These are phyloP conservation scores for Sus cebifrons DNA, from an alignment of 2,797 vertebrate genomes.

Conservation along the genomic window DNA sequence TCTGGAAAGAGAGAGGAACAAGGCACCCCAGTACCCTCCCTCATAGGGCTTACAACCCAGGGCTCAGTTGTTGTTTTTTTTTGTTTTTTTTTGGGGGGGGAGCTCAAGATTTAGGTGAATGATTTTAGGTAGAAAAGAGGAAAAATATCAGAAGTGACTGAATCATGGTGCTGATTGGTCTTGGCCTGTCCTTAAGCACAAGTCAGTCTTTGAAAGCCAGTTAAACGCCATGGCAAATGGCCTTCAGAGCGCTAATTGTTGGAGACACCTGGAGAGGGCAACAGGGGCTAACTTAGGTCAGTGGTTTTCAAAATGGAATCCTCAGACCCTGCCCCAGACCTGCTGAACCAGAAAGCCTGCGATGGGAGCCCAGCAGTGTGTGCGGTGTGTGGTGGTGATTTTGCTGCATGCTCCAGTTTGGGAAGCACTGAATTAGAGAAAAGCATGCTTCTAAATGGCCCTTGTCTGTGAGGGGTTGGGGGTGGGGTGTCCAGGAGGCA, in stretches of 20 bases:
- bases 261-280: rapidly evolving
- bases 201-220: not conserved
- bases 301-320: not conserved
- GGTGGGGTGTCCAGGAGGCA: not conserved
- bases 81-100: not conserved
- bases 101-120: not conserved
- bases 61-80: not conserved
- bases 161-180: not conserved
- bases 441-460: not conserved
- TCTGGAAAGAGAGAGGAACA: not conserved
- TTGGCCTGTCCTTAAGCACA: not conserved
- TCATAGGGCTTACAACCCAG: not conserved
- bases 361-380: not conserved
- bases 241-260: not conserved
- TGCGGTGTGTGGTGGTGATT: not conserved
- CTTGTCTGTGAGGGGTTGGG: no score
- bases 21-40: not conserved
- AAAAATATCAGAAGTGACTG: not conserved
- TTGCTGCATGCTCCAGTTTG: rapidly evolving
- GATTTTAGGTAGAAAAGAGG: not conserved
- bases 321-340: not conserved
- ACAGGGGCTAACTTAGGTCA: rapidly evolving
- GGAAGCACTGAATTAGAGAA: not conserved
- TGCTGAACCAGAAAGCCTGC: not conserved
- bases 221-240: not conserved